A percentile compares a stretch with the other conserved stretches of the same genome.
Conservation (phyloP, 2,797 vertebrate species). For the Gobionotothen gibberifrons region DNA sequence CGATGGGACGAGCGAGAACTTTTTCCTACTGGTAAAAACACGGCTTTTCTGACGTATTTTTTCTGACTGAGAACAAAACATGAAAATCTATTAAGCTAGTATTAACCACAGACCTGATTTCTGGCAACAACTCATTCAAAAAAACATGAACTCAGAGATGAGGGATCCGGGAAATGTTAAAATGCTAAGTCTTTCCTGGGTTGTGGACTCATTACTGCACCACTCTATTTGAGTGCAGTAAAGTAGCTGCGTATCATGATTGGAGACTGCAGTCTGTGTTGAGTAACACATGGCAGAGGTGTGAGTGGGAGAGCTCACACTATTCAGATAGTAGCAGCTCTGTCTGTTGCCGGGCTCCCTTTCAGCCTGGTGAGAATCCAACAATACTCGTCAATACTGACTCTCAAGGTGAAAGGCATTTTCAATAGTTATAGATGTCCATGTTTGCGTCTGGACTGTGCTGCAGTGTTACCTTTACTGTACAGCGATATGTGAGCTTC, state of each 20-base stretch:
- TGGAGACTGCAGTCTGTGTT: constrained; percentile 47
- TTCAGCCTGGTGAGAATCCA: background rate
- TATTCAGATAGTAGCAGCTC: constrained; percentile 38
- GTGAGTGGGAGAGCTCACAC: constrained; percentile 68
- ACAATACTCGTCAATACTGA: background rate
- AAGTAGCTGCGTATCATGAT: constrained; percentile 30
- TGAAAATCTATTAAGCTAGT: no score
- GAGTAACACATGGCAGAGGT: constrained; percentile 76
- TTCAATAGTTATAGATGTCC: background rate
- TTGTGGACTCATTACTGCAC: no score
- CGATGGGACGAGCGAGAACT: no score
- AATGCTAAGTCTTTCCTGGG: no score
- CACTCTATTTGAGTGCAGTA: background rate
- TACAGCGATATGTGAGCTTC: background rate
- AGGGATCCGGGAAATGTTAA: no score
- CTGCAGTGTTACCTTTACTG: constrained; percentile 3
- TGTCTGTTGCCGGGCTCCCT: constrained; percentile 31
- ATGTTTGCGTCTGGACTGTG: background rate
- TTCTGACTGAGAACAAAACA: no score
- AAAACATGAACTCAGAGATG: no score
- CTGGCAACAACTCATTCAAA: no score
- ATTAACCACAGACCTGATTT: no score
- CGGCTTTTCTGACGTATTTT: no score
- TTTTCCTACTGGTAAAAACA: no score
- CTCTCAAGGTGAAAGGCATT: background rate